Percentiles rank a stretch among this genome's conserved stretches.
These are phyloP conservation scores for Denticeps clupeoides DNA, from an alignment of 2,797 vertebrate genomes.

Conservation along the genomic window DNA sequence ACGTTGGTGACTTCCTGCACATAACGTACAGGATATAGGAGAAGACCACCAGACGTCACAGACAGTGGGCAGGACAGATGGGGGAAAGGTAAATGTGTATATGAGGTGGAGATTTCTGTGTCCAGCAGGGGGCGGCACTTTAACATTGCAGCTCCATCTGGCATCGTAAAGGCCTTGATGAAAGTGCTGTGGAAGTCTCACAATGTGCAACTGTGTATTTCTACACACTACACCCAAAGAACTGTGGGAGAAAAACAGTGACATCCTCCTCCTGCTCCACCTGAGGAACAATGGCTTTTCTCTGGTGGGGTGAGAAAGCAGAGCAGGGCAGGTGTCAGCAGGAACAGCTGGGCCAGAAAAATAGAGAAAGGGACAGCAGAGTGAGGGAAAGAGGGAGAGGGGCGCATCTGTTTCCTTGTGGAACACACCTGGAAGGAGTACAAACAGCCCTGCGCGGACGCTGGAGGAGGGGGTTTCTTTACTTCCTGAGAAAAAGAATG, in stretches of 20 bases:
- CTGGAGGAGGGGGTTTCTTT: conserved; percentile 8
- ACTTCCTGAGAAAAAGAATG: conserved; percentile 38
- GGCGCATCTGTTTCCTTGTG: conserved; percentile 85
- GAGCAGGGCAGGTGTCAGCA: conserved; percentile 8
- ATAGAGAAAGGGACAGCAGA: conserved; percentile 36
- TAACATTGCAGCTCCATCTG: too few species aligned
- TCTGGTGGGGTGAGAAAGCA: conserved; percentile 13
- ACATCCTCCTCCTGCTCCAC: conserved; percentile 13
- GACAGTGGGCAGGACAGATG: too few species aligned
- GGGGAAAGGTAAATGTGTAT: too few species aligned
- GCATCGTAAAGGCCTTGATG: too few species aligned
- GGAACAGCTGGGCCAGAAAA: conserved; percentile 47
- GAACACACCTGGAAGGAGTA: conserved; percentile 59
- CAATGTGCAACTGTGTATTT: too few species aligned
- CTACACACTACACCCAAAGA: not conserved
- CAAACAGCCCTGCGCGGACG: conserved; percentile 39
- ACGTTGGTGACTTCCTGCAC: not conserved
- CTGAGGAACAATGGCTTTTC: conserved; percentile 20
- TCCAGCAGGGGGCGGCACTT: conserved; percentile 4
- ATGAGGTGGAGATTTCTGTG: not conserved
- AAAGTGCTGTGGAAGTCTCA: too few species aligned
- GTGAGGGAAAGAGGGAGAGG: too few species aligned
- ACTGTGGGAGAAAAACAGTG: conserved; percentile 7
- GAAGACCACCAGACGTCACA: not conserved
- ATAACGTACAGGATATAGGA: too few species aligned